phyloP scores from a whole-genome alignment of 2,888 invertebrate genomes.

The Callyntrura sp. region DNA sequence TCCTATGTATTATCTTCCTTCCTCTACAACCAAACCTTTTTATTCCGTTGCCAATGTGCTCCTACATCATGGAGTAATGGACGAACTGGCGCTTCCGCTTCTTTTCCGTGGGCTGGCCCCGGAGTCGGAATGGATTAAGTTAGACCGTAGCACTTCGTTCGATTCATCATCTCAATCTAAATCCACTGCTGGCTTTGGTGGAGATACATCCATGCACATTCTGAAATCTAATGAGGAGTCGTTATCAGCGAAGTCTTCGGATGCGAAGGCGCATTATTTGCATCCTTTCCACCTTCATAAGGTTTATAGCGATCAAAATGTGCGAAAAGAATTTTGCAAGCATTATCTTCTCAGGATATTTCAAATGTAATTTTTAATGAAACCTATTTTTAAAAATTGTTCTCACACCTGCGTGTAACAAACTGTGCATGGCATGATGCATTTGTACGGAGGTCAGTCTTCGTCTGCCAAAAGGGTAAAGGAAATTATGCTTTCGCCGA shows the following conservation, averaged over 20 bases:
- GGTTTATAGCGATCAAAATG: slow-evolving; percentile 82
- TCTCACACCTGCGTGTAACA: background rate
- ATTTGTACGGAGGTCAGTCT: slow-evolving; percentile 15
- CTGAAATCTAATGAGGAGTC: background rate
- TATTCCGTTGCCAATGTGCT: slow-evolving; percentile 84
- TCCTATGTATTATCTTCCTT: slow-evolving; percentile 84
- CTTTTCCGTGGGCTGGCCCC: slow-evolving; percentile 83
- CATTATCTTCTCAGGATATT: slow-evolving; percentile 83
- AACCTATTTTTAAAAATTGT: slow-evolving; percentile 41
- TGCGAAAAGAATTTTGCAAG: slow-evolving; percentile 83
- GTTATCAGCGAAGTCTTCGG: background rate
- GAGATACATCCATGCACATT: background rate
- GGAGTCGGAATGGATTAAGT: slow-evolving; percentile 83
- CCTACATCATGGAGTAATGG: slow-evolving; percentile 84
- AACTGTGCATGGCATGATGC: background rate
- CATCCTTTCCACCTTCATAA: slow-evolving; percentile 84
- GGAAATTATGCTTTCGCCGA: background rate
- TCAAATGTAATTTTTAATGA: slow-evolving; percentile 72
- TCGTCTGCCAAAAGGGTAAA: slow-evolving; percentile 26
- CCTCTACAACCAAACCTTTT: slow-evolving; percentile 83
- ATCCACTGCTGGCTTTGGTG: slow-evolving; percentile 64
- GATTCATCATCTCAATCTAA: slow-evolving; percentile 36
- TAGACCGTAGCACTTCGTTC: slow-evolving; percentile 81
- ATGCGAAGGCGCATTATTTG: slow-evolving; percentile 79
- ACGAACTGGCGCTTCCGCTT: slow-evolving; percentile 84